Percentiles rank a stretch among this genome's conserved stretches.
These are phyloP conservation scores for Nesogale talazaci DNA, from an alignment of 2,113 vertebrate species.

Conservation along the genomic window DNA sequence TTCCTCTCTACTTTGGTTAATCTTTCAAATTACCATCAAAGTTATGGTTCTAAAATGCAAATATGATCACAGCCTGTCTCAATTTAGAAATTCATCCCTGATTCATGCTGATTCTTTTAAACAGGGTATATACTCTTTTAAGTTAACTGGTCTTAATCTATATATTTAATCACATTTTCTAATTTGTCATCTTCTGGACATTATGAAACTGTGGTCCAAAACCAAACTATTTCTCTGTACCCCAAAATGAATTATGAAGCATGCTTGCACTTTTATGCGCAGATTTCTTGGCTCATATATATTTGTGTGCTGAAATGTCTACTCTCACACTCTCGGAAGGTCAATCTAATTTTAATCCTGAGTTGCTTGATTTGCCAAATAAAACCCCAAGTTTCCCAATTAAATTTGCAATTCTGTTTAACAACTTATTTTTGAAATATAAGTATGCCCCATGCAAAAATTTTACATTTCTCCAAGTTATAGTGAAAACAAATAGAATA, in stretches of 20 bases:
- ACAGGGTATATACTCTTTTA: not conserved
- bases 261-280: not conserved
- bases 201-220: not conserved
- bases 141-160: not conserved
- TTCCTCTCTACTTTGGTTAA: not conserved
- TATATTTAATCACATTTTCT: conserved; percentile 32
- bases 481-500: not conserved
- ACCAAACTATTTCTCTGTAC: not conserved
- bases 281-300: not conserved
- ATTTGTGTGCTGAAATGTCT: not conserved
- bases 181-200: not conserved
- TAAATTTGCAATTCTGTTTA: conserved; percentile 27
- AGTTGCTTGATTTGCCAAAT: not conserved
- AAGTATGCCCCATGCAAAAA: not conserved
- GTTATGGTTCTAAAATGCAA: conserved; percentile 40
- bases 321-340: not conserved
- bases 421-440: not conserved
- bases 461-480: not conserved
- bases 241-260: not conserved
- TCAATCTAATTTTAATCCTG: not conserved
- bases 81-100: not conserved
- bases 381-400: not conserved
- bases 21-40: not conserved
- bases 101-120: not conserved
- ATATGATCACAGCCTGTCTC: not conserved